Conservation (phyloP, 2,888 invertebrate species). For the Platycnemis pennipes region DNA sequence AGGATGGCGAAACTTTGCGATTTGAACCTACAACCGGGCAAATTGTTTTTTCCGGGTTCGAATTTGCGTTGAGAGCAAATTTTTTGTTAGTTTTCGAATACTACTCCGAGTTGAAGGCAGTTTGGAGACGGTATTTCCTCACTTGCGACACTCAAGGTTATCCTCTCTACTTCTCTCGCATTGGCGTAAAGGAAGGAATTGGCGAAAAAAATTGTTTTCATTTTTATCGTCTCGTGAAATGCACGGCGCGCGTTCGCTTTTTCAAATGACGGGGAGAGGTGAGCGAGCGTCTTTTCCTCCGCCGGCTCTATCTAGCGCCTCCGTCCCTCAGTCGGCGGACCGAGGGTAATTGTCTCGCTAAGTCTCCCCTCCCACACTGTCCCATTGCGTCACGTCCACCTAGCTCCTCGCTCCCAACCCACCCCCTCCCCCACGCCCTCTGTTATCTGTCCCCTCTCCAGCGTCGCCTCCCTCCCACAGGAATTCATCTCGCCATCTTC, state of each 20-base stretch:
- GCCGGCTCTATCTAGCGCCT: neutral
- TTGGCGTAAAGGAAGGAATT: neutral
- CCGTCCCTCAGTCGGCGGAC: neutral
- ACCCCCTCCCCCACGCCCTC: neutral
- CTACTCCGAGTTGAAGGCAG: neutral
- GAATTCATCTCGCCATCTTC: constrained; percentile 23
- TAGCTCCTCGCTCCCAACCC: neutral
- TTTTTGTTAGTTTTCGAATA: neutral
- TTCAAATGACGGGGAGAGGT: neutral
- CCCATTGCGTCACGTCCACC: neutral
- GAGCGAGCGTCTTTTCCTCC: neutral
- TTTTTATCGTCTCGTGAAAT: constrained; percentile 1
- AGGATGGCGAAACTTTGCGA: too few relatives aligned
- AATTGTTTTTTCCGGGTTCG: too few relatives aligned
- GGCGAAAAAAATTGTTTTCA: neutral
- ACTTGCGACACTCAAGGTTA: neutral
- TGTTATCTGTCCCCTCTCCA: neutral
- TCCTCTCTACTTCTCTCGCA: neutral
- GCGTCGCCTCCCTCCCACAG: neutral
- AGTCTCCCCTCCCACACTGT: neutral
- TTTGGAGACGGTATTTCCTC: neutral
- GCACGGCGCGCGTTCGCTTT: neutral
- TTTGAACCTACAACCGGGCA: too few relatives aligned
- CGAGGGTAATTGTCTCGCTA: neutral
- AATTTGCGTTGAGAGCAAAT: too few relatives aligned